A percentile compares a stretch with the other conserved stretches of the same genome.
Conservation (phyloP, 1,140 invertebrate genomes). For the Calycopis cecrops region DNA sequence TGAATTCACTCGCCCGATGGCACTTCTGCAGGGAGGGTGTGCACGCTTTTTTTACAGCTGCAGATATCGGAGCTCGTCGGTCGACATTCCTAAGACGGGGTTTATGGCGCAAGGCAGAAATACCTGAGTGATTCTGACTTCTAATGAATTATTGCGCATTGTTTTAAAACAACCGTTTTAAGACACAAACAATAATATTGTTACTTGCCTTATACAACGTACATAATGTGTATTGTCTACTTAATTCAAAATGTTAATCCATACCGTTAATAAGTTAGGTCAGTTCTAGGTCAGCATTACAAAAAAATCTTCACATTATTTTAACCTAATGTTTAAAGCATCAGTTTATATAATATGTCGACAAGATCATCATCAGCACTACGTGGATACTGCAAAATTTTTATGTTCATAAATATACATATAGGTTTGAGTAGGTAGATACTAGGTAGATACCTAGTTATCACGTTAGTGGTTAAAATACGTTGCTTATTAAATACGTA, state of each 20-base stretch:
- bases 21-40: conserved; percentile 26
- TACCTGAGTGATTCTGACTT: conserved; percentile 59
- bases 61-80: conserved; percentile 52
- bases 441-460: too few species aligned
- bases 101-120: conserved; percentile 66
- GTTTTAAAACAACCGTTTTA: conserved; percentile 45
- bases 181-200: conserved; percentile 30
- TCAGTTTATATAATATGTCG: too few species aligned
- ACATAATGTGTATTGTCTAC: background rate
- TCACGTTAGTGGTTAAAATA: too few species aligned
- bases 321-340: too few species aligned
- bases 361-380: too few species aligned
- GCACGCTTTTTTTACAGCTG: conserved; percentile 42
- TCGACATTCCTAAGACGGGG: conserved; percentile 59
- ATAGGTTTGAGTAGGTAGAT: too few species aligned
- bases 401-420: too few species aligned
- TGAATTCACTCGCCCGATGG: conserved; percentile 43
- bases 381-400: too few species aligned
- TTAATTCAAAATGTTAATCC: conserved; percentile 2
- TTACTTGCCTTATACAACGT: background rate
- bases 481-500: too few species aligned
- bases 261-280: background rate
- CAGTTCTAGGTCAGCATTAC: conserved; percentile 1
- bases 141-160: conserved; percentile 59
- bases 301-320: background rate